Evolutionary conservation across 2,113 vertebrate genomes (phyloP).

Genomic region (Callithrix jacchus): DNA sequence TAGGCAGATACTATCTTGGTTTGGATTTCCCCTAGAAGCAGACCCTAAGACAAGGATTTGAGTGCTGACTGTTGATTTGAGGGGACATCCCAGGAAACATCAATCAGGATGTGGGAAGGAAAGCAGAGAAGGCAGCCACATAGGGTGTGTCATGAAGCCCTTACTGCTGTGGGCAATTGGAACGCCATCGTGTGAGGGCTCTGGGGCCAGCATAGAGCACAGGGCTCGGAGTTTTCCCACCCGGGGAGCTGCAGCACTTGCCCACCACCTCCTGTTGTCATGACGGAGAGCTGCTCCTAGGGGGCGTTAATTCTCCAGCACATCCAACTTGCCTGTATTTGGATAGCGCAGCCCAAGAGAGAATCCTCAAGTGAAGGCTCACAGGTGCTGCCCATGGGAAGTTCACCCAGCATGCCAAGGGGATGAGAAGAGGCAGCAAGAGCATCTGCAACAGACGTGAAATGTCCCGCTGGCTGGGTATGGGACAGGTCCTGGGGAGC

Average conservation of each 20-base stretch:
- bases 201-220: not conserved
- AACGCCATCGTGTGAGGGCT: not conserved
- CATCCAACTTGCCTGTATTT: accelerated
- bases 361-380: not conserved
- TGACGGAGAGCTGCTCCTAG: not conserved
- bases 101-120: accelerated
- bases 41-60: not conserved
- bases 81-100: not conserved
- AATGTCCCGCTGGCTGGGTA: accelerated
- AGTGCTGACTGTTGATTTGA: not conserved
- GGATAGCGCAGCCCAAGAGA: not conserved
- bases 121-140: not conserved
- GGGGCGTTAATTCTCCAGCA: not conserved
- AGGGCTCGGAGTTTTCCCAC: no score
- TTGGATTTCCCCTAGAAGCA: not conserved
- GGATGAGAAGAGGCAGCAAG: not conserved
- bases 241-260: accelerated
- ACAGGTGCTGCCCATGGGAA: not conserved
- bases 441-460: no score
- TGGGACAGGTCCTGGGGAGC: not conserved
- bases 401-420: accelerated
- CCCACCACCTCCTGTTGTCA: accelerated
- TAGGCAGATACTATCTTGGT: not conserved
- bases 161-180: not conserved
- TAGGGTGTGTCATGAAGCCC: no score